Evolutionary conservation across 2,888 invertebrate species (phyloP), one percentile per base, ranked within the genome.

Genomic region (Chrysolina americana): DNA sequence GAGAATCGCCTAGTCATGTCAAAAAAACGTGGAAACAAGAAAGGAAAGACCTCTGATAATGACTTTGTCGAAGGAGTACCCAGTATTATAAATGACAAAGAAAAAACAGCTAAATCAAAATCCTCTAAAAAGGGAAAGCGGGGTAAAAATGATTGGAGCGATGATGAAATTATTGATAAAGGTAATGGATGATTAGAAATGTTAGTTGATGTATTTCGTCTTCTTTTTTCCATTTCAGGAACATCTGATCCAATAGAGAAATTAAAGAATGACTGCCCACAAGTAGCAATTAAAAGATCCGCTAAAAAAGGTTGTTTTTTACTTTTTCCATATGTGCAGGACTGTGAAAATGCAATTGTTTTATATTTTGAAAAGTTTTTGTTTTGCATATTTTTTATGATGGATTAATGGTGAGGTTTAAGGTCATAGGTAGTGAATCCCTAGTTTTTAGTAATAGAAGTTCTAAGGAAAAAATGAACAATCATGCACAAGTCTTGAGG

Each of bases 11-110:
- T 21, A 36, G 76, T 69, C 68, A 92, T 92, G 92, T 92, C 92
- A 9, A 92, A 92, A 84, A 91, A 90, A 86, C 90, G 89, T 76
- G 90, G 90, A 70, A 89, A 88, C 78, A 92, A 91, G 83, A 92
- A 92, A 83, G 91, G 89, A 81, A 89, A 89, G 83, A 90, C 90
- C 77, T 83, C 90, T 0, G 91, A 91, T 62, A 90, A 91, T 28
- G 91, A 91, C 19, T 91, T 91, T 77, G 76, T 71, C 69, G 87
- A 90, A 64, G 90, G 90, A 68, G 85, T 85, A 36, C 75, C 77
- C 47, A 79, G 89, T 68, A 79, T 78, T 15, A 82, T 83, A 48
- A 79, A 76, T n/a, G 85, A 84, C 59, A 83, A 83, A 75, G 86
- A 85, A 76, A 89, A 79, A 90, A 90, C 90, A 86, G 88, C 88